Conservation (phyloP, 2,888 invertebrate genomes). For the Metallyticus violacea region DNA sequence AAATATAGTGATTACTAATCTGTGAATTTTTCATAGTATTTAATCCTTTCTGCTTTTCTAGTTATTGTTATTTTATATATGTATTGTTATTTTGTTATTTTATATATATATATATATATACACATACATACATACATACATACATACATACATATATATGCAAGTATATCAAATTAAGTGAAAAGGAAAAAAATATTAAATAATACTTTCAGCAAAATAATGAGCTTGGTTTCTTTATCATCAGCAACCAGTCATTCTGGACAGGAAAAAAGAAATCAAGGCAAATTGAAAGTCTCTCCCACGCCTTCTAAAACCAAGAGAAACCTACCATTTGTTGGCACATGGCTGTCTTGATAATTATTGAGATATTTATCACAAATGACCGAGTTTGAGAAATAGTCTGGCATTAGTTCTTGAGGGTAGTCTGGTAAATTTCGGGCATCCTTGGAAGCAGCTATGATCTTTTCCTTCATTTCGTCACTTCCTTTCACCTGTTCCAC, state of each 20-base stretch:
- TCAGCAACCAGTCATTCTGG: neutral
- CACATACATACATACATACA: no score
- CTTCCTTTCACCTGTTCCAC: slow-evolving; percentile 75
- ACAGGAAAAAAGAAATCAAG: neutral
- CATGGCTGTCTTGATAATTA: slow-evolving; percentile 40
- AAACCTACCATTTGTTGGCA: slow-evolving; percentile 38
- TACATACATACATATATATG: no score
- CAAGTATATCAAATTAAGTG: no score
- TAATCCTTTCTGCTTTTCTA: no score
- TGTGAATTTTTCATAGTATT: no score
- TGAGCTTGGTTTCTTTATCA: neutral
- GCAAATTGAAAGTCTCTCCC: neutral
- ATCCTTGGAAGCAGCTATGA: slow-evolving; percentile 63
- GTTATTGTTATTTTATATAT: no score
- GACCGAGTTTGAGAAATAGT: slow-evolving; percentile 37
- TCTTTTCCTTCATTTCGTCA: slow-evolving; percentile 63
- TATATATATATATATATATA: no score
- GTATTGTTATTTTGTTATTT: no score
- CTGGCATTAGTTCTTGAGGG: slow-evolving; percentile 53
- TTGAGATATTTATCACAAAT: slow-evolving; percentile 42
- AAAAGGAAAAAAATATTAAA: no score
- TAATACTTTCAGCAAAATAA: neutral
- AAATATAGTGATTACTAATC: no score
- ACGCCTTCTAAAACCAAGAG: neutral
- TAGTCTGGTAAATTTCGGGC: slow-evolving; percentile 58